phyloP scores from a whole-genome alignment of 1,140 invertebrate species.

The Agraylea sexmaculata region DNA sequence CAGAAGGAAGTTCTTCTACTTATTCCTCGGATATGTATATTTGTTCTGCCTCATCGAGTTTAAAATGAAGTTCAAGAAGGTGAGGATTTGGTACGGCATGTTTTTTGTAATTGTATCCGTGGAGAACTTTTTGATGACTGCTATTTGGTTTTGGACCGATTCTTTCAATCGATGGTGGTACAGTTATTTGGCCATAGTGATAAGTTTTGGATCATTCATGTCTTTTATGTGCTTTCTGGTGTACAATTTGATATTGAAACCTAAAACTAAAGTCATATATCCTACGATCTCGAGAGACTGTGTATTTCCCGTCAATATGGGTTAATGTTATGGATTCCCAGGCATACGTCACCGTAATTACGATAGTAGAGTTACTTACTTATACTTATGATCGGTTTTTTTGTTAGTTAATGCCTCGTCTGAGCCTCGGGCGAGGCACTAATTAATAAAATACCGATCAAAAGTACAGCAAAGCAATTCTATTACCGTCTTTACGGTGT shows the following conservation, averaged over 20 bases:
- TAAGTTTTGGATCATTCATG: constrained; percentile 34
- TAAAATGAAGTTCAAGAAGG: constrained; percentile 57
- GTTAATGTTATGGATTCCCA: no score
- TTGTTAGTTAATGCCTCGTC: no score
- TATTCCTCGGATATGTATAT: constrained; percentile 56
- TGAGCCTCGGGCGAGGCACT: no score
- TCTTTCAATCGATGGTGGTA: constrained; percentile 48
- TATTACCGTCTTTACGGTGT: no score
- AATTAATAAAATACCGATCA: no score
- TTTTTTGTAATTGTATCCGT: constrained; percentile 51
- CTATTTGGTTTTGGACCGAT: constrained; percentile 48
- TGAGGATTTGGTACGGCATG: constrained; percentile 49
- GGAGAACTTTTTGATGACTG: constrained; percentile 52
- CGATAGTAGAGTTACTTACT: no score
- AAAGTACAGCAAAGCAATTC: no score
- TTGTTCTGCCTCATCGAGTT: constrained; percentile 63
- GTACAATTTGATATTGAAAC: constrained; percentile 43
- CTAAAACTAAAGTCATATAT: constrained; percentile 38
- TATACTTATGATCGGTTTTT: no score
- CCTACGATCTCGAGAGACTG: constrained; percentile 12
- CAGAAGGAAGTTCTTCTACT: constrained; percentile 43
- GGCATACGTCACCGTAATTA: no score
- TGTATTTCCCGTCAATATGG: constrained; percentile 12
- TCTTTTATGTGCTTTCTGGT: constrained; percentile 40
- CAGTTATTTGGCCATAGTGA: constrained; percentile 40